phyloP scores from a whole-genome alignment of 2,797 vertebrate species.

The Eptatretus atami region DNA sequence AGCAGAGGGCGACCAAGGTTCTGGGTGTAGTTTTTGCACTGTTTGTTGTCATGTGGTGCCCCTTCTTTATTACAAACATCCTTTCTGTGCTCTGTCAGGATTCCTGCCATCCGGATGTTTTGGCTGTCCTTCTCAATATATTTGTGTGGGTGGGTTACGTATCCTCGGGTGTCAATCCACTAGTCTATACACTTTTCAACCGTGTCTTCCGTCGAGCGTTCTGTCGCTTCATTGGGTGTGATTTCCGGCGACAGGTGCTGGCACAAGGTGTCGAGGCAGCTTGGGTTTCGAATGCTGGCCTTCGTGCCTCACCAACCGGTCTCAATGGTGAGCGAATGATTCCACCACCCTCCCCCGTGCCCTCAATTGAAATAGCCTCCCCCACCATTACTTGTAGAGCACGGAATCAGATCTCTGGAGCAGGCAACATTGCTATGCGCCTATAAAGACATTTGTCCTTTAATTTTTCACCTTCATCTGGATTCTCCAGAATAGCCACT shows the following conservation, averaged over 20 bases:
- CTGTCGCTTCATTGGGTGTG: constrained; percentile 43
- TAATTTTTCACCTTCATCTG: too few relatives aligned
- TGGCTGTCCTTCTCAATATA: constrained; percentile 41
- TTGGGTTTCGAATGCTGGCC: too few relatives aligned
- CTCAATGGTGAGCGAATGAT: too few relatives aligned
- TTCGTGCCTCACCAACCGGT: too few relatives aligned
- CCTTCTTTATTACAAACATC: constrained; percentile 83
- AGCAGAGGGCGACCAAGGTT: constrained; percentile 85
- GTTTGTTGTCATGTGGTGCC: constrained; percentile 94
- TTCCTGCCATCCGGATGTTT: constrained; percentile 23
- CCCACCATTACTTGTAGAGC: too few relatives aligned
- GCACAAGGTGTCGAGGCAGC: too few relatives aligned
- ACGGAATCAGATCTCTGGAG: too few relatives aligned
- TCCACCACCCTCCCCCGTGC: too few relatives aligned
- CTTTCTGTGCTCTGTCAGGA: constrained; percentile 43
- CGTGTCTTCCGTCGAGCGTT: constrained; percentile 68
- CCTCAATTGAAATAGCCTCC: too few relatives aligned
- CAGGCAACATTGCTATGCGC: too few relatives aligned
- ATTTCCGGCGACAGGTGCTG: not conserved
- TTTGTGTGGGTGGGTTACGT: constrained; percentile 93
- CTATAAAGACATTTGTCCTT: too few relatives aligned
- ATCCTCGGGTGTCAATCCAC: constrained; percentile 67
- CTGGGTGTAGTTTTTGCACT: constrained; percentile 81
- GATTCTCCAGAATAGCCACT: too few relatives aligned
- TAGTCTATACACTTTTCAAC: constrained; percentile 74